A percentile compares a stretch with the other conserved stretches of the same genome.
Conservation (phyloP, 2,797 vertebrate species). For the Alfaro cultratus region DNA sequence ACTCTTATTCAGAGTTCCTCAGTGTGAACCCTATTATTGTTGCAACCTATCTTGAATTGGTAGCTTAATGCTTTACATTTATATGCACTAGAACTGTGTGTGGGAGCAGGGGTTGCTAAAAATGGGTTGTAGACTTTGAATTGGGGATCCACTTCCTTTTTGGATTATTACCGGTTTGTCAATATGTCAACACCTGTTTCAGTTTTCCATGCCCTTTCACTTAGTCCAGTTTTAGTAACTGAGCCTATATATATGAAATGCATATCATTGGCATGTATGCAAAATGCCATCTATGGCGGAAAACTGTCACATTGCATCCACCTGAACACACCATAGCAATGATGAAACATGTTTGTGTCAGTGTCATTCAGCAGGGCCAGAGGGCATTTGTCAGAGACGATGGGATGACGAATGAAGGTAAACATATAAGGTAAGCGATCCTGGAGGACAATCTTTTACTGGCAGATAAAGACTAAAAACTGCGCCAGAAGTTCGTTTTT, state of each 20-base stretch:
- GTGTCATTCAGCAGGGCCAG: neutral
- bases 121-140: neutral
- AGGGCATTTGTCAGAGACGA: neutral
- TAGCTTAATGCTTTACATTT: neutral
- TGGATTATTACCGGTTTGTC: neutral
- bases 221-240: neutral
- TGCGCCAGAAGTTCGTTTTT: too few species aligned
- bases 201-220: neutral
- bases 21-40: constrained; percentile 11
- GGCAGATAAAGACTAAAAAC: neutral
- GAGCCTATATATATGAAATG: too few species aligned
- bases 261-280: too few species aligned
- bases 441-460: neutral
- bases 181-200: neutral
- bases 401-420: neutral
- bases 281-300: too few species aligned
- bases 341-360: neutral
- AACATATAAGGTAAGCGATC: neutral
- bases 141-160: neutral
- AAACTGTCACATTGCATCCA: neutral
- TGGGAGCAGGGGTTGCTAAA: neutral
- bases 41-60: constrained; percentile 5
- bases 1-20: neutral
- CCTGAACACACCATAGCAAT: neutral
- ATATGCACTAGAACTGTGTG: neutral